phyloP scores from a whole-genome alignment of 2,888 invertebrate species.

The Amiota communis region DNA sequence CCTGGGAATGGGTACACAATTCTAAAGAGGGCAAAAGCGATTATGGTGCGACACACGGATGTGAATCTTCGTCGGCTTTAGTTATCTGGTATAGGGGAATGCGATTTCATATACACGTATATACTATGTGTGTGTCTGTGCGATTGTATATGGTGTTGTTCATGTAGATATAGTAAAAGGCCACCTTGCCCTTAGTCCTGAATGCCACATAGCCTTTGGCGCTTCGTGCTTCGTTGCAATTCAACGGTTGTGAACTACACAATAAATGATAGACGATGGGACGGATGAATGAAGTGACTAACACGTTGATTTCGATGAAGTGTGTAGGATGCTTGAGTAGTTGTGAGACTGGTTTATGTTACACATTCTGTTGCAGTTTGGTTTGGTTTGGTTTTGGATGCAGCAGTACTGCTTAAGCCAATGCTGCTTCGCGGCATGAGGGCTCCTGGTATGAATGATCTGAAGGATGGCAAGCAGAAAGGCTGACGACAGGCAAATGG shows the following conservation, averaged over 20 bases:
- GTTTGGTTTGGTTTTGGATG: constrained; percentile 8
- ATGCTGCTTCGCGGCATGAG: too few relatives aligned
- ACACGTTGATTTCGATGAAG: too few relatives aligned
- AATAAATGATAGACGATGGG: too few relatives aligned
- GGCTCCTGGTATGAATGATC: background rate
- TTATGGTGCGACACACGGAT: background rate
- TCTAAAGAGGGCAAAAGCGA: background rate
- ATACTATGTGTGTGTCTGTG: constrained; percentile 26
- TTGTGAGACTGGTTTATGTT: constrained; percentile 22
- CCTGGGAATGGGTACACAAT: background rate
- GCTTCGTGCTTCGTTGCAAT: background rate
- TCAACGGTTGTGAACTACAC: background rate
- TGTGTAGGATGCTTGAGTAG: constrained; percentile 11
- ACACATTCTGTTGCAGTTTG: constrained; percentile 4
- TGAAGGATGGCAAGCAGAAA: background rate
- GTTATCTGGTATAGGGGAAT: background rate
- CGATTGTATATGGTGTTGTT: constrained; percentile 39
- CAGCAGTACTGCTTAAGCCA: too few relatives aligned
- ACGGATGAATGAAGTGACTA: too few relatives aligned
- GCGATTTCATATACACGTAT: constrained; percentile 29
- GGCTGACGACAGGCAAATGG: background rate
- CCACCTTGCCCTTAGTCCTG: constrained; percentile 2
- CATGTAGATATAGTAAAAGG: constrained; percentile 15
- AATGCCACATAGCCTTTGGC: constrained; percentile 1
- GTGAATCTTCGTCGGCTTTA: background rate